These are phyloP conservation scores for Stenchaetothrips biformis DNA, from an alignment of 2,888 invertebrate species.

Conservation along the genomic window DNA sequence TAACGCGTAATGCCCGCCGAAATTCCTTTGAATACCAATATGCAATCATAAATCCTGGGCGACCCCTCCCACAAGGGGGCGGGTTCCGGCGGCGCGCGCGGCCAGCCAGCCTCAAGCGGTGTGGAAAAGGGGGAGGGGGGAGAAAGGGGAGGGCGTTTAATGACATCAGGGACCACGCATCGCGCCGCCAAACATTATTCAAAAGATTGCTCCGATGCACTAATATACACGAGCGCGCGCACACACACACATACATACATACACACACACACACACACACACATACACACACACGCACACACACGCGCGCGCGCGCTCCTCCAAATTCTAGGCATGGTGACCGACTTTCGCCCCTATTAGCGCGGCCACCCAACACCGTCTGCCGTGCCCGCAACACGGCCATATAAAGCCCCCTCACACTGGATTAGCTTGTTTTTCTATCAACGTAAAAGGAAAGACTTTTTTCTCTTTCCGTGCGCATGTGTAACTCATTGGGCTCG, in stretches of 20 bases:
- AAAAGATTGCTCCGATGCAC: not conserved
- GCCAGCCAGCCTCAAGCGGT: not conserved
- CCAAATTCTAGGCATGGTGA: not conserved
- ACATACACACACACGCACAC: not conserved
- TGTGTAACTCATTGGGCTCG: no score
- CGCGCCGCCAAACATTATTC: not conserved
- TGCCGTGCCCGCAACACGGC: no score
- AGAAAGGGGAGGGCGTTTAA: not conserved
- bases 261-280: not conserved
- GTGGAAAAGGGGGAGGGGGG: not conserved
- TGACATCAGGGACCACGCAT: conserved; percentile 2
- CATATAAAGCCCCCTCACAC: no score
- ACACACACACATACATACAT: not conserved
- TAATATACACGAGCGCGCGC: not conserved
- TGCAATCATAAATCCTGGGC: conserved; percentile 16
- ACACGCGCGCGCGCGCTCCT: not conserved
- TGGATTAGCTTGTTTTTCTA: no score
- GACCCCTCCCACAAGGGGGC: conserved; percentile 16
- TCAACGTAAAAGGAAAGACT: no score
- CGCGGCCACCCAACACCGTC: no score
- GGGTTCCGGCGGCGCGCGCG: not conserved
- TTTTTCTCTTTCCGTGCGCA: no score
- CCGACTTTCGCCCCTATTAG: no score
- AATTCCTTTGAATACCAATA: conserved; percentile 22
- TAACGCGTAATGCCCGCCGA: not conserved